Conservation (phyloP, 2,888 invertebrate species). For the Gordius sp. region DNA sequence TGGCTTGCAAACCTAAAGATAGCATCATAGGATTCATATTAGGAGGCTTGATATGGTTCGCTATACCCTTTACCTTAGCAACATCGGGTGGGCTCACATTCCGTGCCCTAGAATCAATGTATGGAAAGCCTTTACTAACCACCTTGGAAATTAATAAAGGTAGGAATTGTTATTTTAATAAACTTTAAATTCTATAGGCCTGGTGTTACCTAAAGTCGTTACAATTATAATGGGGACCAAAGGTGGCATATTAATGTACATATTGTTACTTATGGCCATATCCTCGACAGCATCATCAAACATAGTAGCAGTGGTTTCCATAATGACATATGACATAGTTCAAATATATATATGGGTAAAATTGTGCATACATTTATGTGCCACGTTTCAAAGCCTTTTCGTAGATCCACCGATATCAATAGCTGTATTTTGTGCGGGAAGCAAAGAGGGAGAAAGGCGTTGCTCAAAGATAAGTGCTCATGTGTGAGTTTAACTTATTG, state of each 20-base stretch:
- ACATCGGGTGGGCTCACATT: slow-evolving; percentile 21
- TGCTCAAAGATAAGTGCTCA: slow-evolving; percentile 26
- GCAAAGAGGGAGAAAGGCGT: slow-evolving; percentile 26
- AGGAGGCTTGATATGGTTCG: slow-evolving; percentile 29
- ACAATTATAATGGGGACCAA: slow-evolving; percentile 25
- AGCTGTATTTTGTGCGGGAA: slow-evolving; percentile 27
- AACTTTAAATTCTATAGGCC: slow-evolving; percentile 22
- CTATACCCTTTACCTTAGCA: slow-evolving; percentile 29
- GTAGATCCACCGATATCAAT: slow-evolving; percentile 25
- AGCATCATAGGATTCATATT: slow-evolving; percentile 28
- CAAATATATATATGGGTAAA: slow-evolving; percentile 26
- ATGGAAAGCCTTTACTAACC: background rate
- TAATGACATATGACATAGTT: slow-evolving; percentile 28
- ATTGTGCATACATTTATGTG: no score
- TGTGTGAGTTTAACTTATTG: slow-evolving; percentile 28
- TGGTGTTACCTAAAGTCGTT: slow-evolving; percentile 27
- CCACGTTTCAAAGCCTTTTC: slow-evolving; percentile 26
- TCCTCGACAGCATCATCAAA: slow-evolving; percentile 29
- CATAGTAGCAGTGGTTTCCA: slow-evolving; percentile 28
- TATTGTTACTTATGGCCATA: slow-evolving; percentile 29
- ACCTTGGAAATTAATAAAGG: background rate
- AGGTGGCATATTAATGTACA: slow-evolving; percentile 26
- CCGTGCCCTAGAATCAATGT: background rate
- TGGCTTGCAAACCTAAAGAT: slow-evolving; percentile 28
- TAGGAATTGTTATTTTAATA: background rate